Conservation (phyloP, 1,140 invertebrate species). For the Ceratina japonica region DNA sequence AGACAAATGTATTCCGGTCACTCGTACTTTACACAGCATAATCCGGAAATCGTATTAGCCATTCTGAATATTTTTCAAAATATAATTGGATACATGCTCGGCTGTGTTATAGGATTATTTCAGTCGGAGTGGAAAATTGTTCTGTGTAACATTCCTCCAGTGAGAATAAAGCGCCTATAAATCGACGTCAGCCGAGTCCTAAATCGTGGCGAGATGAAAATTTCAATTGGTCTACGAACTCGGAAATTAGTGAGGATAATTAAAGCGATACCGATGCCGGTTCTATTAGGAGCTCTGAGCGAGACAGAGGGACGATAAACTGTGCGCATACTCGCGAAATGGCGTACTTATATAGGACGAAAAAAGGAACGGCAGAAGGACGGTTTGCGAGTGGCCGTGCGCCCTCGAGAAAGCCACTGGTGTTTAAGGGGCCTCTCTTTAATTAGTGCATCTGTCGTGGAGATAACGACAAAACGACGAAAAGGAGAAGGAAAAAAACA, state of each 20-base stretch:
- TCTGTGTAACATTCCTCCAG: background rate
- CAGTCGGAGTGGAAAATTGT: background rate
- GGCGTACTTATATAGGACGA: background rate
- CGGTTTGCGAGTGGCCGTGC: background rate
- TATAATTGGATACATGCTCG: too few relatives aligned
- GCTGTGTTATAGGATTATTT: background rate
- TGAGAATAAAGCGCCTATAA: background rate
- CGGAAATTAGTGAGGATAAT: background rate
- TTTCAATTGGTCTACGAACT: conserved; percentile 10
- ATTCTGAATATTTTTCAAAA: too few relatives aligned
- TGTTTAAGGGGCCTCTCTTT: conserved; percentile 43
- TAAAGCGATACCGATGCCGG: conserved; percentile 3
- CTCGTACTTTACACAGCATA: too few relatives aligned
- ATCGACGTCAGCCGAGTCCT: background rate
- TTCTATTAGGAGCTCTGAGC: background rate
- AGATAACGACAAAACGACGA: conserved; percentile 18
- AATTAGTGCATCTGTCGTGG: conserved; percentile 60
- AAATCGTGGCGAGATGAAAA: background rate
- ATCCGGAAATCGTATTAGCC: too few relatives aligned
- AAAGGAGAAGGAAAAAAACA: conserved; percentile 24
- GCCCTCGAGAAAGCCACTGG: conserved; percentile 15
- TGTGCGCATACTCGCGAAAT: background rate
- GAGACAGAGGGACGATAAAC: background rate
- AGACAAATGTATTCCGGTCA: too few relatives aligned
- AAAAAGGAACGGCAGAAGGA: background rate